Base-by-base conservation (phyloP, 2,888 invertebrate genomes). In the Caenorhabditis doughertyi region DNA sequence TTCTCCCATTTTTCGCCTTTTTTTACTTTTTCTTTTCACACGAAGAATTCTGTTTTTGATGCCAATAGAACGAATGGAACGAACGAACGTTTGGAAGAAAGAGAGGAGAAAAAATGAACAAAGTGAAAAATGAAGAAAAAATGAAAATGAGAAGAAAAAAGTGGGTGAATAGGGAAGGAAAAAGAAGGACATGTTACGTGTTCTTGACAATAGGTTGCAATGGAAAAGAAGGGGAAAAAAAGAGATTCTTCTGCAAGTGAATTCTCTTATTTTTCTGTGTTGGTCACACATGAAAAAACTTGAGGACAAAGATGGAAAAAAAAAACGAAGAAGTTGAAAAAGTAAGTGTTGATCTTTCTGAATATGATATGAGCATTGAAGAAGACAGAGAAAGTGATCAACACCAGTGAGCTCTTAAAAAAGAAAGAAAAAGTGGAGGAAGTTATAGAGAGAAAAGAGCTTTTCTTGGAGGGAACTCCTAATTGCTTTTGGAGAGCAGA, bases 121-220 rank as follows among this genome's bases (percentile, higher is more conserved):
- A 18, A 49, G 35, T 51, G 23, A 58, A 58, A 23, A 62, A 23
- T 47, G 42, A 32, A 62, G 27, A 7, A 29, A 51, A 51, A 18
- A 29, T 21, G 42, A 49, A 47, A 72, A 62, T 51, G 47, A 27
- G 62, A 39, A 58, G 53, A 35, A 27, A 25, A 39, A 47, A 35
- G 35, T 35, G 35, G 35, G 35, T 35, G 68, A 42, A 49, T 53
- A 29, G n/a, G 13, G 23, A 16, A 42, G 16, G 39, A 49, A 35
- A 32, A 42, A 23, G 64, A 47, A 73, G 64, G 64, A 47, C 73
- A 55, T 73, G 73, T 67, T 67, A 51, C 67, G 51, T 47, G 62
- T 71, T 71, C 71, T 32, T 23, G 71, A 71, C 71, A 71, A 71
- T 56, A 64, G 73, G 73, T 73, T 73, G 62, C 39, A 35, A 32